Percentiles rank a stretch among this genome's conserved stretches.
phyloP scores from a whole-genome alignment of 2,888 invertebrate species.

The Cynaeus angustus region DNA sequence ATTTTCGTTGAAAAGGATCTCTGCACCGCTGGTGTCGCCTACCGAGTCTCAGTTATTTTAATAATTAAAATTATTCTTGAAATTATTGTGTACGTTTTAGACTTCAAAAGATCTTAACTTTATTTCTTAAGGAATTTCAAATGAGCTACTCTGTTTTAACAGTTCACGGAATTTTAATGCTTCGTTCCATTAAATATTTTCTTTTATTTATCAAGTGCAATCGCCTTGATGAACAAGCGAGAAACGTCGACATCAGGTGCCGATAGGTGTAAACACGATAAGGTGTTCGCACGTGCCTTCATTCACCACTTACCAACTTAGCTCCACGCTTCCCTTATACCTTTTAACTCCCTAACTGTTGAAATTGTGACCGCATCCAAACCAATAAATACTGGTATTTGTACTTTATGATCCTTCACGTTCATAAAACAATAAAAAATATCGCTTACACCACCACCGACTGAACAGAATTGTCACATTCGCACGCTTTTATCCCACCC shows the following conservation, averaged over 20 bases:
- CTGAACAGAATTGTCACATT: conserved; percentile 10
- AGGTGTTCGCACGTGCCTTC: conserved; percentile 49
- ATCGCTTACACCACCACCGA: conserved; percentile 12
- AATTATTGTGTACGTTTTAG: conserved; percentile 54
- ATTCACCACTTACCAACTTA: conserved; percentile 48
- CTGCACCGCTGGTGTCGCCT: conserved; percentile 43
- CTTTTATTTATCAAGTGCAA: conserved; percentile 44
- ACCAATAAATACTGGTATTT: conserved; percentile 33
- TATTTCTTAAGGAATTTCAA: conserved; percentile 54
- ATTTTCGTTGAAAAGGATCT: conserved; percentile 53
- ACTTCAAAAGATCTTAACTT: conserved; percentile 52
- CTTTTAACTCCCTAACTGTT: conserved; percentile 27
- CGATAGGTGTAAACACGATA: conserved; percentile 52
- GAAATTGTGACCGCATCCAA: conserved; percentile 35
- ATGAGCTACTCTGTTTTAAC: conserved; percentile 50
- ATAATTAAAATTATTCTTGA: conserved; percentile 55
- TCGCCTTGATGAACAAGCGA: conserved; percentile 45
- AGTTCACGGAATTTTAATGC: conserved; percentile 54
- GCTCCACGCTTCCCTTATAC: conserved; percentile 21
- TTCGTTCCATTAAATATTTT: conserved; percentile 51
- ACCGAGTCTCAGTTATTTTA: conserved; percentile 45
- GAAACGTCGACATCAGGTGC: conserved; percentile 49
- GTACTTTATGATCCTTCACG: conserved; percentile 23
- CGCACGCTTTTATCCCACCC: not conserved
- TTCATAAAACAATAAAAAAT: conserved; percentile 23